Evolutionary conservation across 2,113 vertebrate species (phyloP).

Genomic region (Pelecanus crispus): DNA sequence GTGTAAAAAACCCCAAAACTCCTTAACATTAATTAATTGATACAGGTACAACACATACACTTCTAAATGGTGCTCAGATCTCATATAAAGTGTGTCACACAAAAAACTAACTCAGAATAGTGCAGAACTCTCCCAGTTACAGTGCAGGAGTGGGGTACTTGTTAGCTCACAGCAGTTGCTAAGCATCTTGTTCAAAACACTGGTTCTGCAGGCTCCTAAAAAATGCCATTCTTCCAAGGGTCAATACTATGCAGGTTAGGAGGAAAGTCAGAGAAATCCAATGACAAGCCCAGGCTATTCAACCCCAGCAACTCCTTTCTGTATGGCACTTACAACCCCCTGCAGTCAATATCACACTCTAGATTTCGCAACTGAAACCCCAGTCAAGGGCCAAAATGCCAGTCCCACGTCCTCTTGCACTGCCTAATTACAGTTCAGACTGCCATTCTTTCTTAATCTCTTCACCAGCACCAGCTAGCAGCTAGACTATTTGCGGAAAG

Average conservation of each 20-base stretch:
- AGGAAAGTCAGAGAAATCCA: neutral
- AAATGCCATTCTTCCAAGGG: neutral
- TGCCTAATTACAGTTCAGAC: neutral
- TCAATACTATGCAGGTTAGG: neutral
- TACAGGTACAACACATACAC: neutral
- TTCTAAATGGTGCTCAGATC: neutral
- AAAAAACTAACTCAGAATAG: neutral
- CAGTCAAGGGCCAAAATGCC: neutral
- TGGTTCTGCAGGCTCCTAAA: neutral
- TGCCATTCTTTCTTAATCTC: neutral
- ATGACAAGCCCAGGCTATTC: rapidly evolving
- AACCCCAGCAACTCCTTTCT: neutral
- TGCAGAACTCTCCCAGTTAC: neutral
- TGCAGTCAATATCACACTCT: neutral
- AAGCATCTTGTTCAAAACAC: neutral
- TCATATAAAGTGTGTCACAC: neutral
- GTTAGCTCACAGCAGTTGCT: neutral
- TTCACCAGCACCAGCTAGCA: neutral
- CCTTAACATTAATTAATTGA: neutral
- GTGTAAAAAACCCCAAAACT: neutral
- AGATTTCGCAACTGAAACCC: no score
- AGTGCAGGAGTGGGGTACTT: neutral
- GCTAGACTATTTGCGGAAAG: neutral
- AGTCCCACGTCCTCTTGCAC: rapidly evolving
- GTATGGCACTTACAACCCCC: neutral